Evolutionary conservation across 2,888 invertebrate species (phyloP).

Genomic region (Acrobasis consociella): DNA sequence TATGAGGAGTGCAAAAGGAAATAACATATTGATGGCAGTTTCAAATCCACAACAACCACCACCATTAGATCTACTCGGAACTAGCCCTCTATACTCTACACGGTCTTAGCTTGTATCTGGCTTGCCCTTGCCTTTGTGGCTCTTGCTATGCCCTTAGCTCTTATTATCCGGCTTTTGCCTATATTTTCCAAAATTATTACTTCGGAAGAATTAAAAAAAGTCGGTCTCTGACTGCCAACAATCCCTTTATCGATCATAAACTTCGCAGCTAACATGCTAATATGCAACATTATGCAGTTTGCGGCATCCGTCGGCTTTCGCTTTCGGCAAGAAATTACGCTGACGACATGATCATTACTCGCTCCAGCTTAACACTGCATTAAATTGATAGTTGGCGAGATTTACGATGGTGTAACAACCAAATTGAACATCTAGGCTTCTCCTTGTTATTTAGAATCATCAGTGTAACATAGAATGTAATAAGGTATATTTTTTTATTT

Average conservation of each 20-base stretch:
- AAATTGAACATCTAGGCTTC: slow-evolving; percentile 20
- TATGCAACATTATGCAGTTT: slow-evolving; percentile 14
- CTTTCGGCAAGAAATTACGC: slow-evolving; percentile 19
- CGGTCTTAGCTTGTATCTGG: no score
- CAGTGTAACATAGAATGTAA: neutral
- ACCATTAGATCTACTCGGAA: no score
- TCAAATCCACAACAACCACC: no score
- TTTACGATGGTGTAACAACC: slow-evolving; percentile 25
- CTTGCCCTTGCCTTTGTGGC: no score
- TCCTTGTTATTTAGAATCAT: neutral
- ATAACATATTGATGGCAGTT: no score
- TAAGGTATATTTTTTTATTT: no score
- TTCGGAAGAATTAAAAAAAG: neutral
- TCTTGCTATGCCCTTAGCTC: no score
- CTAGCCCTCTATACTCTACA: no score
- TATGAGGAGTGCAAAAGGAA: no score
- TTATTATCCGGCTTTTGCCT: no score
- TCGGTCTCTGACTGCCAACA: neutral
- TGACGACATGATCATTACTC: slow-evolving; percentile 49
- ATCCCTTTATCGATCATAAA: slow-evolving; percentile 16
- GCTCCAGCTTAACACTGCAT: slow-evolving; percentile 45
- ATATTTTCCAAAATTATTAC: neutral
- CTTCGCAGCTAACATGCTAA: slow-evolving; percentile 12
- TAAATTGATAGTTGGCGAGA: slow-evolving; percentile 37
- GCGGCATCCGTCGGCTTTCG: slow-evolving; percentile 6